Base-by-base conservation (phyloP, 2,888 invertebrate species). In the Scaptomyza caliginosa region DNA sequence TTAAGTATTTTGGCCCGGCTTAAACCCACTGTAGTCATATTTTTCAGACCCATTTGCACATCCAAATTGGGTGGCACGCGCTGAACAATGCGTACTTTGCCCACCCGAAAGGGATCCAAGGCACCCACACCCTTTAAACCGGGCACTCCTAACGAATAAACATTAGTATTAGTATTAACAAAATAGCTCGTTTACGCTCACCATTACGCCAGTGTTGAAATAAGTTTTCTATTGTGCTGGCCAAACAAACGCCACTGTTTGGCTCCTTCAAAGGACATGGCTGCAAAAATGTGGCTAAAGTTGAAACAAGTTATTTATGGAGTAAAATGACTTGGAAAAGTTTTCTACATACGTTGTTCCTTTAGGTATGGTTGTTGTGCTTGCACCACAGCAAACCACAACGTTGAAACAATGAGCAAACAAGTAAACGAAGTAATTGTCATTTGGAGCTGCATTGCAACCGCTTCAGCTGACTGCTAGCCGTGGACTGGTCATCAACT, bases 101-200 rank as follows among this genome's bases (percentile, higher is more conserved):
- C 68, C 32, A 82, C 63, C 23, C 69, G 67, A 45, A 84, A 75
- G n/a, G 82, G 82, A 66, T 84, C 83, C 43, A 84, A n/a, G 2
- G 78, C 8, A n/a, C 80, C 75, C 4, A 78, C 51, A 3, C 56
- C 28, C 0, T 46, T 48, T 17, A 82, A 24, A 2, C 82, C 83
- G 1, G 83, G 82, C 32, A 83, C 65, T 39, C 83, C 83, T 82
- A 32, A 34, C 13, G 8, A 24, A 30, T 36, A 3, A 17, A 1
- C 23, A 16, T 13, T 23, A 13, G 24, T 4, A 5, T 6, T 38
- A 11, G 6, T 19, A 2, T 7, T 36, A 23, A 13, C 5, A 24
- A 13, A 24, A 4, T 34, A 2, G 3, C 7, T 1, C 3, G 1
- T 3, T 4, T 24, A 19, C n/a, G n/a, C 70, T 64, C 21, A 77